Evolutionary conservation across 2,888 invertebrate genomes (phyloP), one percentile per base, ranked within the genome.

Genomic region (Tanytarsus gracilentus): DNA sequence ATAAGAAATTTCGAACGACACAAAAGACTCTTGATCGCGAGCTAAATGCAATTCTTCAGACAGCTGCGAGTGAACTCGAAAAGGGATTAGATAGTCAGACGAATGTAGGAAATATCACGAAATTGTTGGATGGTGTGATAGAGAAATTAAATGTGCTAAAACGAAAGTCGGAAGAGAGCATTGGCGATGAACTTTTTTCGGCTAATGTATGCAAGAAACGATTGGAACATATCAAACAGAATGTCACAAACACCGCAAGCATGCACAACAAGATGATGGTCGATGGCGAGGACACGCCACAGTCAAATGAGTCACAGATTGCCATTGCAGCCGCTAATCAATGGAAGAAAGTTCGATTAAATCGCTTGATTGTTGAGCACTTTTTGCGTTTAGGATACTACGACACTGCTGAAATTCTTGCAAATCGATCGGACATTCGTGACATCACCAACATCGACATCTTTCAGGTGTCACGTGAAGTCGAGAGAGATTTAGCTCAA

Each of bases 311-410:
- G 36, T 67, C 70, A 30, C 70, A 69, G 66, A 69, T 69, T 25
- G 72, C 71, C 65, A 69, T 69, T 26, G 72, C 72, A 3, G 70
- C 72, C 2, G 68, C 69, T 21, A 73, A 71, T 63, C 72, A 71
- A 64, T 73, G 71, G 74, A 74, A 71, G 64, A 69, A 69, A 66
- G 66, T 88, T 64, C 82, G 97, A 27, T 76, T 98, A 60, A 96
- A 98, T 74, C 82, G 99, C 58, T 92, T 99, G 88, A 79, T 99
- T 56, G 92, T 98, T 11, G 98, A 99, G 71, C 96, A 98, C 74
- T 89, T 97, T 69, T 78, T 99, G 18, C 79, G 96, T 62, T 87
- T 89, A 70, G 98, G 99, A 0, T 96, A 94, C 75, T 97, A 99
- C 71, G 90, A 90, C 68, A 88, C 96, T 0, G 98, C 98, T 0